Base-by-base conservation (phyloP, 2,888 invertebrate species). In the Stegana nigrithorax region DNA sequence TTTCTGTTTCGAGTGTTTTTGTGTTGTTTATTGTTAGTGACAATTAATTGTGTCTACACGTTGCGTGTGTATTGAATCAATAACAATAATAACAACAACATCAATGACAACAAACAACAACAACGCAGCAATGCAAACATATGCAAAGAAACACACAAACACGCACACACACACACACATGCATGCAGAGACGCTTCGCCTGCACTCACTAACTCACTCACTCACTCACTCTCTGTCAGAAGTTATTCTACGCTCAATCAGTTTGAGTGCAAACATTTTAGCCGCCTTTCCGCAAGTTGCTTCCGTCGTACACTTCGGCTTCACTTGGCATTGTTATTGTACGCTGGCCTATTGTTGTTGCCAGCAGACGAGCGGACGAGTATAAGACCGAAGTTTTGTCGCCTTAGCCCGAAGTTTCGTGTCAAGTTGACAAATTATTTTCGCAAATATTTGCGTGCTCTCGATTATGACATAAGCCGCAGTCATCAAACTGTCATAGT, bases 381-480 rank as follows among this genome's bases (percentile, higher is more conserved):
- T 21, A 25, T 47, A 39, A 12, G 19, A 23, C 5, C 17, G 14
- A 39, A 39, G 45, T 45, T 45, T 45, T 19, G 5, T 45, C 17
- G 21, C n/a, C 17, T 21, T 45, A 12, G 21, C 12, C 21, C 21
- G 5, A 23, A 4, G 26, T 68, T 71, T 67, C 73, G 72, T 70
- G 76, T 70, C 71, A 75, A 70, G 73, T 76, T 78, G 77, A 78
- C 78, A 76, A 78, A 78, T 78, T 76, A 71, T 78, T 78, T 76
- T 67, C 71, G 73, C 76, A 76, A 76, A 77, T 77, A 78, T 78
- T 78, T 76, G 72, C 72, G 71, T 75, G 73, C 77, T 75, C 72
- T 67, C 67, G 66, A 75, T 75, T 72, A 75, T 66, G 66, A 70
- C n/a, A n/a, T n/a, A n/a, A n/a, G n/a, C n/a, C n/a, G n/a, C n/a